Evolutionary conservation across 2,797 vertebrate genomes (phyloP), one percentile per base, ranked within the genome.

Genomic region (Sus cebifrons): DNA sequence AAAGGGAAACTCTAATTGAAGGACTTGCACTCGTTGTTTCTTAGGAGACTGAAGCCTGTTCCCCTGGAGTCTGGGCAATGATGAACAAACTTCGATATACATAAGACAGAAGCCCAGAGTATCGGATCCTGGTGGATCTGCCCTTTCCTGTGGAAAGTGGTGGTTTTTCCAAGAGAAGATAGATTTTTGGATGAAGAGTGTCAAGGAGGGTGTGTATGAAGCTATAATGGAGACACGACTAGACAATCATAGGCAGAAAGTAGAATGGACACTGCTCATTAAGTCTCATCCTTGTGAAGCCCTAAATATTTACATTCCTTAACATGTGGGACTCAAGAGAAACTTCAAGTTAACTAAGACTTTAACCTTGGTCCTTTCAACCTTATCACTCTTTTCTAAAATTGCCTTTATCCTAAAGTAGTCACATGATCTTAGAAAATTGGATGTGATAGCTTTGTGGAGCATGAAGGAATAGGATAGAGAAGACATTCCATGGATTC

Each of bases 331-430:
- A 94, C 52, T 65, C 68, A 77, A 73, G 18, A 83, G 64, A 96
- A 94, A 78, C 18, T 60, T 21, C 15, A n/a, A 6, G 36, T 25
- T 89, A 75, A 65, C 64, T 44, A 32, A 40, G 44, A 58, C 32
- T 29, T 68, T 70, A 86, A 75, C 8, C 10, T 70, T 64, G 40
- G 6, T 60, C 15, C 44, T 73, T 91, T 82, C 56, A 21, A 64
- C 13, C 27, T 77, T 79, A 23, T 27, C 89, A 74, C 52, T 71
- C 36, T 29, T 94, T 87, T 87, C 27, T 78, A 83, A 89, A 86
- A 67, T 56, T 40, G 5, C 4, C 36, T 21, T 95, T 44, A 14
- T 54, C 20, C 60, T 88, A 60, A 95, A 36, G 15, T 83, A 54
- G 21, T 40, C 83, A 27, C 18, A 49, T 49, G n/a, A 68, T 81